Evolutionary conservation across 2,888 invertebrate species (phyloP).

Genomic region (Eupithecia dodoneata): DNA sequence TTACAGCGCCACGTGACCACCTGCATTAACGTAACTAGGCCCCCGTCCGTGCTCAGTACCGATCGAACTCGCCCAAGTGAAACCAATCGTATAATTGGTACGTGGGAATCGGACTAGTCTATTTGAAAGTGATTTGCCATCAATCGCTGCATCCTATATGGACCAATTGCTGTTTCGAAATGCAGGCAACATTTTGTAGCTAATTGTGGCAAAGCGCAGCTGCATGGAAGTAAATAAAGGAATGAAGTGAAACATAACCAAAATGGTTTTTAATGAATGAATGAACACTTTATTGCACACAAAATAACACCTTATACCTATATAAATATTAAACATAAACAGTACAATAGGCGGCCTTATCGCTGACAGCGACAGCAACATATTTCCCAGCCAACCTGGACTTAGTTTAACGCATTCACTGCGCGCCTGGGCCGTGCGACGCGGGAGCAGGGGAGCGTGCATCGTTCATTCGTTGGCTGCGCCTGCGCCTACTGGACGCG

Average conservation of each 20-base stretch:
- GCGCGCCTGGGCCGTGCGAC: no score
- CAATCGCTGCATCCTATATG: slow-evolving; percentile 24
- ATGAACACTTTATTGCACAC: no score
- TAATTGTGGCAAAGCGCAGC: background rate
- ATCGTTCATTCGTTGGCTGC: no score
- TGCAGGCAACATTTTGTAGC: background rate
- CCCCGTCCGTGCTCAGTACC: slow-evolving; percentile 53
- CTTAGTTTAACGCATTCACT: no score
- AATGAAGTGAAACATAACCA: background rate
- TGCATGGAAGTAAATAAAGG: background rate
- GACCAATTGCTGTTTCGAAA: slow-evolving; percentile 17
- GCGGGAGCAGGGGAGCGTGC: no score
- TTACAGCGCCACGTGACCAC: slow-evolving; percentile 1
- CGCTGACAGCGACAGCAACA: no score
- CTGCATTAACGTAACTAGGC: slow-evolving; percentile 48
- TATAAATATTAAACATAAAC: no score
- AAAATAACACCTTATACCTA: no score
- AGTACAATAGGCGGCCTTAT: no score
- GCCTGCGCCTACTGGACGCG: no score
- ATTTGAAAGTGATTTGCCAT: slow-evolving; percentile 42
- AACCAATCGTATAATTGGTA: slow-evolving; percentile 58
- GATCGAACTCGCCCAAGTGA: slow-evolving; percentile 48
- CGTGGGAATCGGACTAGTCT: slow-evolving; percentile 62
- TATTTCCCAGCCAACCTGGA: no score
- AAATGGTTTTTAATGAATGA: no score